Percentiles rank a stretch among this genome's conserved stretches.
phyloP scores from a whole-genome alignment of 2,113 vertebrate genomes.

The Oreotragus oreotragus region DNA sequence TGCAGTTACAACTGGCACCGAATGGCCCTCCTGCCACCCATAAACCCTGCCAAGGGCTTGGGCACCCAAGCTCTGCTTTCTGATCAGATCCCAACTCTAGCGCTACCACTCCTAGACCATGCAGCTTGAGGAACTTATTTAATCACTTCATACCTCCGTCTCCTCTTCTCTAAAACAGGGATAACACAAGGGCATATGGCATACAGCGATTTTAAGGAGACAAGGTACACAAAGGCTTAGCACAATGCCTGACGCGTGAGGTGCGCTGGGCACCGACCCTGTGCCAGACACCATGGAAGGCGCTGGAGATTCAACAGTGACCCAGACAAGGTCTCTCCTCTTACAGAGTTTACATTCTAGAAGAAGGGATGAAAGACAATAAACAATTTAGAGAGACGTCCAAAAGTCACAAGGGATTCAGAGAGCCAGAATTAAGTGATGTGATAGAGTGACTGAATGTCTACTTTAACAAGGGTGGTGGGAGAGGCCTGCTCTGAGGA shows the following conservation, averaged over 20 bases:
- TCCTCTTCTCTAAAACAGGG: background rate
- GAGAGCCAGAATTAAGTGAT: background rate
- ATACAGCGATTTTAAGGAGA: background rate
- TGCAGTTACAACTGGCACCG: background rate
- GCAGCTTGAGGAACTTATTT: background rate
- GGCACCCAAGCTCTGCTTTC: background rate
- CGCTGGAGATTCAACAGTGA: background rate
- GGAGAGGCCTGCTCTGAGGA: background rate
- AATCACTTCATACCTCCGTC: background rate
- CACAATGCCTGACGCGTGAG: accelerated
- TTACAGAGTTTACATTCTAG: background rate
- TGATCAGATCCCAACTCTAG: background rate
- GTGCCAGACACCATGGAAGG: background rate
- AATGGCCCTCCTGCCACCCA: background rate
- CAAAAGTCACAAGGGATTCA: background rate
- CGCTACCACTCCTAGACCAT: background rate
- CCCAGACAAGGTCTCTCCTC: background rate
- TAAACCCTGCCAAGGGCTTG: background rate
- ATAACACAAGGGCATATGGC: background rate
- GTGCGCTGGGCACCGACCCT: background rate
- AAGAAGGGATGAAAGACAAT: background rate
- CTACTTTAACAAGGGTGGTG: background rate
- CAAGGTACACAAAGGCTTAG: background rate
- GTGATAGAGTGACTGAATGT: background rate
- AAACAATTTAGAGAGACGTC: background rate